Base-by-base conservation (phyloP, 1,140 invertebrate genomes). In the Carcinoscorpius rotundicauda region DNA sequence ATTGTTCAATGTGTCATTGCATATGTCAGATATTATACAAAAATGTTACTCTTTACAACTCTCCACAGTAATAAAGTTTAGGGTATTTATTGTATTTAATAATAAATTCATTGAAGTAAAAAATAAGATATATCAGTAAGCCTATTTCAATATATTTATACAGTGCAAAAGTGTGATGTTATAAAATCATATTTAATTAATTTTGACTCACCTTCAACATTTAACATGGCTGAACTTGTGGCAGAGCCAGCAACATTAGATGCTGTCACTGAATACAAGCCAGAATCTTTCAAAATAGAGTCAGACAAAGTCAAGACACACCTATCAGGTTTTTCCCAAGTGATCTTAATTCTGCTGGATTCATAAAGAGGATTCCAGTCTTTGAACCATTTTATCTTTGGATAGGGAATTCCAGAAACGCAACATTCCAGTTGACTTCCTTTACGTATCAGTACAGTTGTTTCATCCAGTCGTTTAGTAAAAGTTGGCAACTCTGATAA, bases 381-480 rank as follows among this genome's bases (percentile, higher is more conserved):
- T 78, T 96, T 97, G 78, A 89, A 95, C 90, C 91, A 97, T 75
- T 91, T 93, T 29, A 98, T 84, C 69, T 94, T 90, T 1, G 95
- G 95, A 72, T 87, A 86, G 0, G 96, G 96, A 61, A 91, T 85
- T 6, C 94, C 96, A 52, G 86, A 86, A 58, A 97, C 85, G 60
- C 88, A 82, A 53, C 93, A 94, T 73, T 88, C 86, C 49, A 98
- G 79, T 62, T 84, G 81, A 5, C 85, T 87, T 58, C 81, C 83
- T 63, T 85, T 84, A 56, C 90, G 79, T 5, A 86, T 74, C 80
- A 90, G 84, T 5, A 91, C 83, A 55, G 86, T 84, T 3, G 83
- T 83, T 75, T 97, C 92, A 63, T 91, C 86, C 53, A 83, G 69
- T 55, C 92, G 82, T 68, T 87, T 82, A 61, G 94, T 82, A 77